These are phyloP conservation scores for Aramus guarauna DNA, from an alignment of 2,113 vertebrate genomes.

Conservation along the genomic window DNA sequence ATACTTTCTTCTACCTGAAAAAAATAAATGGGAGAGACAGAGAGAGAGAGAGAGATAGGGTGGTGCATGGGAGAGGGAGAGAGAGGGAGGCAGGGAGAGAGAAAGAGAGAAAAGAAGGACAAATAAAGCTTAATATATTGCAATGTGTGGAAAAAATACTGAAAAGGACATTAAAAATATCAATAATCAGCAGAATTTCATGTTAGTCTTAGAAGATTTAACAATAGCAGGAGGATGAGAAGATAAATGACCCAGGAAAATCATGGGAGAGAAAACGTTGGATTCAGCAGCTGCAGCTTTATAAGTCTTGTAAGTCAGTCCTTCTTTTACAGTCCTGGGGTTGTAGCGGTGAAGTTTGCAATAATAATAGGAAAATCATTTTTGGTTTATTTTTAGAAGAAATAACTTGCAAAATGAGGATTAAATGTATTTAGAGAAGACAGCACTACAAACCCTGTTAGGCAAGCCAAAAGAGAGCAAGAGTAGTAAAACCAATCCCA, in stretches of 20 bases:
- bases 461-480: neutral
- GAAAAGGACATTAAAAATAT: neutral
- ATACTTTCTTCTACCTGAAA: neutral
- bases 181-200: neutral
- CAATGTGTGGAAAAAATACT: neutral
- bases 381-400: neutral
- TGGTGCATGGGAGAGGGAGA: too few relatives aligned
- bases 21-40: neutral
- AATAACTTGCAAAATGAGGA: neutral
- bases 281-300: neutral
- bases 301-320: neutral
- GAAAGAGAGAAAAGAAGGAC: neutral
- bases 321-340: neutral
- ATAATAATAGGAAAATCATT: neutral
- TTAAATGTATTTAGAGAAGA: neutral
- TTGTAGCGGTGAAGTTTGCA: neutral
- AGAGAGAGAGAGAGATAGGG: too few relatives aligned
- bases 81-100: too few relatives aligned
- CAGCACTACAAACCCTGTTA: neutral
- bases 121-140: neutral
- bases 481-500: neutral
- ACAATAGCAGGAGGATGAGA: neutral
- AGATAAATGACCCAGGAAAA: neutral
- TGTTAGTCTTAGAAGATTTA: neutral
- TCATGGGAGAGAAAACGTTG: neutral